These are phyloP conservation scores for Pseudolaguvia tuberculata DNA, from an alignment of 2,113 vertebrate species.

Conservation along the genomic window DNA sequence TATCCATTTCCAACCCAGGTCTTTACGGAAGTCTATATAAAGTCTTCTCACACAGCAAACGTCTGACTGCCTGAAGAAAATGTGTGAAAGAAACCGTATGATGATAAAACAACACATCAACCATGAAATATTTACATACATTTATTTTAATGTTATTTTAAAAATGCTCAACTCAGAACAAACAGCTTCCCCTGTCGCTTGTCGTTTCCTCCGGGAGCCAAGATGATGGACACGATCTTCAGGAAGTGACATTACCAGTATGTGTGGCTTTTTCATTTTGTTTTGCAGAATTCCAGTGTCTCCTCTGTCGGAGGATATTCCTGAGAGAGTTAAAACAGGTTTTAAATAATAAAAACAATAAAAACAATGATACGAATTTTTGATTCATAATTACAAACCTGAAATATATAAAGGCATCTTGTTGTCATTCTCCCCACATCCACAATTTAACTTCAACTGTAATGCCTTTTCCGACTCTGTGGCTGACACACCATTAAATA, in stretches of 20 bases:
- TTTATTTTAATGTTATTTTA: not conserved
- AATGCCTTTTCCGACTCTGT: constrained; percentile 60
- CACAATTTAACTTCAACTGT: constrained; percentile 61
- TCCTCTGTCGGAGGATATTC: not conserved
- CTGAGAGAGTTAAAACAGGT: constrained; percentile 2
- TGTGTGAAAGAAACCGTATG: not conserved
- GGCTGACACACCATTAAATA: constrained; percentile 2
- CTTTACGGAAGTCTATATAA: constrained; percentile 90
- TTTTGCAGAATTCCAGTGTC: not conserved
- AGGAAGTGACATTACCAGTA: constrained; percentile 82
- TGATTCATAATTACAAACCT: constrained; percentile 31
- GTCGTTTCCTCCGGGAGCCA: constrained; percentile 69
- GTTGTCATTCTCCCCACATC: constrained; percentile 49
- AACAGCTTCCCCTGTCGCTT: constrained; percentile 53
- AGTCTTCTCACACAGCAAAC: constrained; percentile 79
- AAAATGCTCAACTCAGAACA: constrained; percentile 62
- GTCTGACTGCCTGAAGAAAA: constrained; percentile 63
- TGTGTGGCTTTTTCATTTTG: constrained; percentile 58
- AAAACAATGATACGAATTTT: not conserved
- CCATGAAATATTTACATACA: not conserved
- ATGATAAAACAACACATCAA: constrained; percentile 5
- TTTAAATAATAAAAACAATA: not conserved
- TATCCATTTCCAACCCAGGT: constrained; percentile 92
- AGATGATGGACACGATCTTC: constrained; percentile 61
- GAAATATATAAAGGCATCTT: constrained; percentile 29